phyloP scores from a whole-genome alignment of 1,140 invertebrate genomes.

The Plectrocnemia conspersa region DNA sequence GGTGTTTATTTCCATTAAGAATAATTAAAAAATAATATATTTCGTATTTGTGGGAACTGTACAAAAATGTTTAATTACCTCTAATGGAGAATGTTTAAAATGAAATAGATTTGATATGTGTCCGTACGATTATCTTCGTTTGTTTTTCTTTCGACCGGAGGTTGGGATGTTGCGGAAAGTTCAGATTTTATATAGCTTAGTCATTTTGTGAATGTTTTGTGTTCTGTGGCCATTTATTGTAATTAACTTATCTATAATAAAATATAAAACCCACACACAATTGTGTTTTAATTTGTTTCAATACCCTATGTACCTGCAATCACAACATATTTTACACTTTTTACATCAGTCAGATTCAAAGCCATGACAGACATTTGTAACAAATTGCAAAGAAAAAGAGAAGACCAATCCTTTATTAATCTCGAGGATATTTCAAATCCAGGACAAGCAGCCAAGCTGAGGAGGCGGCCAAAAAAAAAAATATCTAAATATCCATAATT shows the following conservation, averaged over 20 bases:
- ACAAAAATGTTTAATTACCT: slow-evolving; percentile 22
- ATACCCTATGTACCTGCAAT: no score
- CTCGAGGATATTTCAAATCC: no score
- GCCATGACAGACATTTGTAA: no score
- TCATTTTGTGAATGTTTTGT: slow-evolving; percentile 36
- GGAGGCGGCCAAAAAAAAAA: no score
- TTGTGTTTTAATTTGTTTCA: no score
- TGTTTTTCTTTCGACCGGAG: slow-evolving; percentile 14
- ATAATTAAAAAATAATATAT: slow-evolving; percentile 30
- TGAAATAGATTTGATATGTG: slow-evolving; percentile 36
- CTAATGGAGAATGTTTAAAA: slow-evolving; percentile 23
- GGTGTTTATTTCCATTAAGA: slow-evolving; percentile 33
- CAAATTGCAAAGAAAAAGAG: no score
- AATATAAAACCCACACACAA: slow-evolving; percentile 17
- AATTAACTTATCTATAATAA: slow-evolving; percentile 36
- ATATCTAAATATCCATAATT: no score
- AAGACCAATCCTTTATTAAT: no score
- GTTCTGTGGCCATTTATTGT: slow-evolving; percentile 36
- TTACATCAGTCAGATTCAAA: no score
- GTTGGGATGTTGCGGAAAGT: slow-evolving; percentile 23
- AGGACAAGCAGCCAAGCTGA: no score
- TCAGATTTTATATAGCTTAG: slow-evolving; percentile 35
- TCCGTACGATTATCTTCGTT: slow-evolving; percentile 27
- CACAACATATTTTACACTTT: no score
- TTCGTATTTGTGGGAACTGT: slow-evolving; percentile 32